Percentiles rank a stretch among this genome's conserved stretches.
Evolutionary conservation across 2,113 vertebrate genomes (phyloP).

Genomic region (Calonectris borealis): DNA sequence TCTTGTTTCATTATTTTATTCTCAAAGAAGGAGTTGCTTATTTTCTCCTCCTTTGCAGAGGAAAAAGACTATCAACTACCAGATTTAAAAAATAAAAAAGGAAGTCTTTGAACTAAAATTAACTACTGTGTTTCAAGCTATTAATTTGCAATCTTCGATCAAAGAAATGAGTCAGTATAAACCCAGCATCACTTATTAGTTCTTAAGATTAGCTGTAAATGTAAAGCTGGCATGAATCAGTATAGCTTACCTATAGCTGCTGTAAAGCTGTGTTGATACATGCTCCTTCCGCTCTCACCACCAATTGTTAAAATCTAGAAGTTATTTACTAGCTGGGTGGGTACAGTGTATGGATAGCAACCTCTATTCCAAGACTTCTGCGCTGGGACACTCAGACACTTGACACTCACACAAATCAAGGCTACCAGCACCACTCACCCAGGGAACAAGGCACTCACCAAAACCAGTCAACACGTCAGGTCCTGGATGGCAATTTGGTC

Average conservation of each 20-base stretch:
- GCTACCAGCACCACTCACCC: background rate
- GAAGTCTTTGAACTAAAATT: constrained; percentile 41
- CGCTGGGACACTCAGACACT: background rate
- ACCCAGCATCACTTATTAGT: background rate
- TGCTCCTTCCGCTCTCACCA: background rate
- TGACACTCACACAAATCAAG: background rate
- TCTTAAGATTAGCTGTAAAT: background rate
- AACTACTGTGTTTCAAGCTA: background rate
- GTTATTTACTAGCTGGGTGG: background rate
- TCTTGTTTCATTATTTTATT: constrained; percentile 28
- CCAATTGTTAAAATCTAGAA: background rate
- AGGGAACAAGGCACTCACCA: background rate
- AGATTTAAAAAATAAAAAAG: background rate
- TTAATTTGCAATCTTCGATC: background rate
- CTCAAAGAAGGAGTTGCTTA: background rate
- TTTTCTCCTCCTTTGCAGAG: constrained; percentile 40
- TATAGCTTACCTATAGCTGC: background rate
- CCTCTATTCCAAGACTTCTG: background rate
- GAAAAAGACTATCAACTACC: background rate
- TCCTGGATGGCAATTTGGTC: background rate
- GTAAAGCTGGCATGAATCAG: background rate
- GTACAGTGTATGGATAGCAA: background rate
- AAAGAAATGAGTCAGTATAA: background rate
- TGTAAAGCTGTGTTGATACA: background rate
- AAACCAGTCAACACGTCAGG: background rate